A percentile compares a stretch with the other conserved stretches of the same genome.
Conservation (phyloP, 2,888 invertebrate species). For the Spilosoma lubricipeda region DNA sequence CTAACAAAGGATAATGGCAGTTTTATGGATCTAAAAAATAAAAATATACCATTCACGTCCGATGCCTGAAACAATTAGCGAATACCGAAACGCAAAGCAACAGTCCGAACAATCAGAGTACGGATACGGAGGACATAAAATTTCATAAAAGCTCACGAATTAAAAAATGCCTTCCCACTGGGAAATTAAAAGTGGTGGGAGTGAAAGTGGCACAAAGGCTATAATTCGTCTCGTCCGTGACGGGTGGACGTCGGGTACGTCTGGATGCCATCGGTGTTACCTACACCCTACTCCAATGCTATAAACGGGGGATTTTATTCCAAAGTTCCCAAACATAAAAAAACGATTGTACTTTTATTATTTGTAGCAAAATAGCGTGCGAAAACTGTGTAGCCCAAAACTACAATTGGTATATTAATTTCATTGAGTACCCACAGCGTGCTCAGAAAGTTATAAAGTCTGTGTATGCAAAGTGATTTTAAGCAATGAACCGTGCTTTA, state of each 20-base stretch:
- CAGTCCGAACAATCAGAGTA: conserved; percentile 66
- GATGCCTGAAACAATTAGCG: conserved; percentile 65
- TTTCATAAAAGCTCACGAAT: conserved; percentile 80
- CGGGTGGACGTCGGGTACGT: conserved; percentile 63
- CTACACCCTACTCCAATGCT: conserved; percentile 52
- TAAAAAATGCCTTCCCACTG: conserved; percentile 78
- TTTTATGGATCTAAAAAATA: conserved; percentile 45
- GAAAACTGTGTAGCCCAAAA: conserved; percentile 68
- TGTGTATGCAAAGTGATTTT: conserved; percentile 19
- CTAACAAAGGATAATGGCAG: conserved; percentile 49
- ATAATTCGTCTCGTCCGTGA: conserved; percentile 80
- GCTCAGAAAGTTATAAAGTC: conserved; percentile 65
- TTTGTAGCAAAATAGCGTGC: conserved; percentile 70
- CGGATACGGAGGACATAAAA: conserved; percentile 72
- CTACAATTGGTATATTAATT: conserved; percentile 71
- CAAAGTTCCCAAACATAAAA: conserved; percentile 82
- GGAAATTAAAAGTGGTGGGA: conserved; percentile 79
- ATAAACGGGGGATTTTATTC: conserved; percentile 71
- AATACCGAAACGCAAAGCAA: conserved; percentile 59
- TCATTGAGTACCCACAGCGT: conserved; percentile 76
- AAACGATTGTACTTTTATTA: conserved; percentile 78
- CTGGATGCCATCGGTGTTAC: conserved; percentile 61
- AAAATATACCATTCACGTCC: conserved; percentile 50
- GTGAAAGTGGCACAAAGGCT: conserved; percentile 81
- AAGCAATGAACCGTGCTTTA: not conserved